Conservation (phyloP, 2,888 invertebrate species). For the Hyposoter didymator region DNA sequence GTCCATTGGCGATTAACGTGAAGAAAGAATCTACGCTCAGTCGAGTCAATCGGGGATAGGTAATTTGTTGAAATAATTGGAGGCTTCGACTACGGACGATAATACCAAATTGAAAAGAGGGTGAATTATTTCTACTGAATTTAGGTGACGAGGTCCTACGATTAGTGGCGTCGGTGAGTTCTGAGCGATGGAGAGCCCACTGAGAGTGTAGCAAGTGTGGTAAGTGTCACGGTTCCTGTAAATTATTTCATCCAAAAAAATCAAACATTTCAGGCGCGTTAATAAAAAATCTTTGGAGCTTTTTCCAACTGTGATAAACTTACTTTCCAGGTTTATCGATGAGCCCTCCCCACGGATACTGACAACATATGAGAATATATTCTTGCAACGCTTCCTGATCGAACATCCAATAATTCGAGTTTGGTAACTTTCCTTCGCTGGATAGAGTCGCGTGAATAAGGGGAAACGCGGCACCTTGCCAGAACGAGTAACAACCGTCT, state of each 20-base stretch:
- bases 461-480: conserved; percentile 98
- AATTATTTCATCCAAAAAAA: conserved; percentile 9
- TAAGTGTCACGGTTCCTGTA: conserved; percentile 85
- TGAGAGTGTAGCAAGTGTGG: conserved; percentile 98
- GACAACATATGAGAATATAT: conserved; percentile 97
- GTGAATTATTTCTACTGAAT: conserved; percentile 79
- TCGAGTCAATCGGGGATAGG: conserved; percentile 76
- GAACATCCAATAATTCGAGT: conserved; percentile 89
- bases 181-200: conserved; percentile 97
- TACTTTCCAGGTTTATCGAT: conserved; percentile 98
- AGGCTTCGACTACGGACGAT: conserved; percentile 76
- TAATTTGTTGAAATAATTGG: conserved; percentile 77
- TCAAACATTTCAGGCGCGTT: neutral
- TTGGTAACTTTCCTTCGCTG: conserved; percentile 83
- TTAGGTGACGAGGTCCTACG: conserved; percentile 80
- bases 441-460: conserved; percentile 91
- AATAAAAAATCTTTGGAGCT: neutral
- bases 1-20: conserved; percentile 38
- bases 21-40: neutral
- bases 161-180: conserved; percentile 85
- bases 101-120: conserved; percentile 80
- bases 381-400: conserved; percentile 96
- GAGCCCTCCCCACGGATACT: conserved; percentile 94
- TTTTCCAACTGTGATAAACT: conserved; percentile 76
- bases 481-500: conserved; percentile 99